These are phyloP conservation scores for Meles meles DNA, from an alignment of 2,113 vertebrate genomes.

Conservation along the genomic window DNA sequence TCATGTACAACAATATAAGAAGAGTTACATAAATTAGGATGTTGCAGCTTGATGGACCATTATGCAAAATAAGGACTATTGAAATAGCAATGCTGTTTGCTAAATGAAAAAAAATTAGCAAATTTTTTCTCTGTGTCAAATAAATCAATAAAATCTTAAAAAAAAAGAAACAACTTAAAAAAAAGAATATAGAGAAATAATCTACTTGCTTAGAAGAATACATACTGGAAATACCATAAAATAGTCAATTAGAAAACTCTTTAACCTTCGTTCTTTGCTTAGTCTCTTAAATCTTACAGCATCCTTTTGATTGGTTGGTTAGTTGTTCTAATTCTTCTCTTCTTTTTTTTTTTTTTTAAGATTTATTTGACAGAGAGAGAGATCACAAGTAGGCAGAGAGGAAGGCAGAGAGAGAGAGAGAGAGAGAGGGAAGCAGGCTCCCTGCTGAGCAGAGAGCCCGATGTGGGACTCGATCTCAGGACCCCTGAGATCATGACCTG, in stretches of 20 bases:
- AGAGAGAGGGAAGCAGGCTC: too few species aligned
- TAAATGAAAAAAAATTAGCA: background rate
- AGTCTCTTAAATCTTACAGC: constrained; percentile 5
- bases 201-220: constrained; percentile 15
- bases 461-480: too few species aligned
- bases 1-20: background rate
- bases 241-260: background rate
- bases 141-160: too few species aligned
- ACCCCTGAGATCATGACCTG: too few species aligned
- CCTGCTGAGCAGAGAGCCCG: too few species aligned
- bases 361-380: too few species aligned
- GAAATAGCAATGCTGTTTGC: background rate
- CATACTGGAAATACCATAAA: background rate
- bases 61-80: background rate
- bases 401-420: too few species aligned
- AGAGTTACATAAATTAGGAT: background rate
- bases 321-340: background rate
- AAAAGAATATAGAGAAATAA: background rate
- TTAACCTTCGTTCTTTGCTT: background rate
- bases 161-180: background rate
- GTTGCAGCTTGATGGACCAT: background rate
- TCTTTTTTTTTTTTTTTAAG: background rate
- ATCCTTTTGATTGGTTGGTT: background rate
- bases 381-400: too few species aligned
- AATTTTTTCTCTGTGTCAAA: too few species aligned